Conservation (phyloP, 2,113 vertebrate species). For the Gorilla gorilla region DNA sequence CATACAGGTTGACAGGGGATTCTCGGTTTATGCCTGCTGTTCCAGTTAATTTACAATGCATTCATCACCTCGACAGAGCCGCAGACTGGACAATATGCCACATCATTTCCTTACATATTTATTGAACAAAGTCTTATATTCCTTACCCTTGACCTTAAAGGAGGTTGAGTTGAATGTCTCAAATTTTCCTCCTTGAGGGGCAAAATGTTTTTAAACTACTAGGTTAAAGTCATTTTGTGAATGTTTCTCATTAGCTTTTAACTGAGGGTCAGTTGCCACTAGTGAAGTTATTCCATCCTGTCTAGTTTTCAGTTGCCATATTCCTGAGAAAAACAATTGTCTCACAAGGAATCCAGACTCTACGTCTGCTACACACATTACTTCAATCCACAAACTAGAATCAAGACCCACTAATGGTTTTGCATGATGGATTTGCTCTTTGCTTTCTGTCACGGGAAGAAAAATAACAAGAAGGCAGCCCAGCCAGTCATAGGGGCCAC, state of each 20-base stretch:
- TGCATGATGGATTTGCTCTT: neutral
- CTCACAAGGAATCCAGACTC: neutral
- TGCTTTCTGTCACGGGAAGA: neutral
- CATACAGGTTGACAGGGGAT: neutral
- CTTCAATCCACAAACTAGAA: neutral
- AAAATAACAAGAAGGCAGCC: neutral
- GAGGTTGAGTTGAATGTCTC: neutral
- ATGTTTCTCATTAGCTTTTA: neutral
- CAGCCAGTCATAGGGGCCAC: too few relatives aligned
- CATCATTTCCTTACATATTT: neutral
- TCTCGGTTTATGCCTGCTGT: fast-evolving
- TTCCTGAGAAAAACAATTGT: neutral
- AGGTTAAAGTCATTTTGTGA: neutral
- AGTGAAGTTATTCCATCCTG: neutral
- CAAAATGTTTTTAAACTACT: slow-evolving; percentile 8
- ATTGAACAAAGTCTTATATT: neutral
- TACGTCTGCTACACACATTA: neutral
- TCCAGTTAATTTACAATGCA: neutral
- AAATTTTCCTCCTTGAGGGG: neutral
- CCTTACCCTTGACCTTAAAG: neutral
- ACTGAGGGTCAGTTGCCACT: neutral
- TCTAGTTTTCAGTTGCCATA: neutral
- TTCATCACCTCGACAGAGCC: neutral
- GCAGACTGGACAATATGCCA: neutral
- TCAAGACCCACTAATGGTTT: neutral